A percentile compares a stretch with the other conserved stretches of the same genome.
Conservation (phyloP, 2,797 vertebrate species). For the Paratrypauchen microcephalus region DNA sequence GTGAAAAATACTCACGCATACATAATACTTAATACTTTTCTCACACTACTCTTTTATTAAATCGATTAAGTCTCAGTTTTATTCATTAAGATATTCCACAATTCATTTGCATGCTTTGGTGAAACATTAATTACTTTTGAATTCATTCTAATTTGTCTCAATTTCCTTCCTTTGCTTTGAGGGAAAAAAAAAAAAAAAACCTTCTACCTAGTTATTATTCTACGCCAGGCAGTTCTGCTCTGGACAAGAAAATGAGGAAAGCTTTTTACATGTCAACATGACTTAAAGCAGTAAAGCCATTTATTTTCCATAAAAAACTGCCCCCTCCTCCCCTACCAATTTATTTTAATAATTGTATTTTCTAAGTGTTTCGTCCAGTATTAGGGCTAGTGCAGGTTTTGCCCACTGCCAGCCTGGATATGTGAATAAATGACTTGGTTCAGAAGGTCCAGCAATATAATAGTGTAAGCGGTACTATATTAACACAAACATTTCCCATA, state of each 20-base stretch:
- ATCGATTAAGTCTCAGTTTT: constrained; percentile 51
- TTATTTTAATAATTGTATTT: background rate
- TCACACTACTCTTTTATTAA: constrained; percentile 32
- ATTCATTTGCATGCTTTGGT: constrained; percentile 60
- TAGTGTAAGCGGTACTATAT: no score
- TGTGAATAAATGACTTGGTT: no score
- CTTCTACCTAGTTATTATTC: constrained; percentile 51
- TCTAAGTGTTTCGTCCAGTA: background rate
- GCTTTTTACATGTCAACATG: constrained; percentile 55
- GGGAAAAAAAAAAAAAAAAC: constrained; percentile 44
- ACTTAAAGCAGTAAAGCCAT: constrained; percentile 33
- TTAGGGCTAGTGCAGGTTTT: no score
- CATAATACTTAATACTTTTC: background rate
- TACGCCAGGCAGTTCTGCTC: constrained; percentile 47
- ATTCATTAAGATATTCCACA: constrained; percentile 51
- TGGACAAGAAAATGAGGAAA: constrained; percentile 47
- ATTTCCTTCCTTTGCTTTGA: constrained; percentile 49
- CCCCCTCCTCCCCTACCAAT: background rate
- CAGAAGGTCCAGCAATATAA: no score
- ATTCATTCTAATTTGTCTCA: constrained; percentile 71
- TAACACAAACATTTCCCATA: no score
- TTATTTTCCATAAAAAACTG: background rate
- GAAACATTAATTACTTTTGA: constrained; percentile 69
- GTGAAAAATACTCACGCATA: constrained; percentile 8
- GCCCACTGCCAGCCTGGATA: no score